These are phyloP conservation scores for Platyscapa corneri DNA, from an alignment of 1,140 invertebrate genomes.

Conservation along the genomic window DNA sequence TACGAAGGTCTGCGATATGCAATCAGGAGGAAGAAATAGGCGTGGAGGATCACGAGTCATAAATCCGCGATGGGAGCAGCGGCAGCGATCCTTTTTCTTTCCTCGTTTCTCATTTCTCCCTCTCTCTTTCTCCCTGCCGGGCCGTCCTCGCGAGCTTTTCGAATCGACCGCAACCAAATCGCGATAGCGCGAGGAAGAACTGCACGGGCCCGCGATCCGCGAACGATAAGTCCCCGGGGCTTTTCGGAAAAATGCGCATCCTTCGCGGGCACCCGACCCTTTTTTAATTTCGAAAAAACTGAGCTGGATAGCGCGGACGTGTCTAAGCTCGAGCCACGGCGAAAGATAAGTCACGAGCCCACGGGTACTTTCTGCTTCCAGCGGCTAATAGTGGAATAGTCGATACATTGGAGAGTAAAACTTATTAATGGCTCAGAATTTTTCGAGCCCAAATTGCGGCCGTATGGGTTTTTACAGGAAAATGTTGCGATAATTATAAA, in stretches of 20 bases:
- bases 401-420: not conserved
- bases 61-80: constrained; percentile 48
- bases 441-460: too few relatives aligned
- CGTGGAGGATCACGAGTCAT: constrained; percentile 51
- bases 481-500: too few relatives aligned
- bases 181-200: constrained; percentile 29
- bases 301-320: too few relatives aligned
- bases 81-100: constrained; percentile 35
- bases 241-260: not conserved
- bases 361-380: not conserved
- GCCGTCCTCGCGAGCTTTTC: constrained; percentile 7
- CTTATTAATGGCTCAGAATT: too few relatives aligned
- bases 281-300: not conserved
- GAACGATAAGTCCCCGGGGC: not conserved
- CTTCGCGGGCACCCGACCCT: not conserved
- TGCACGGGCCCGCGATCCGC: not conserved
- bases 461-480: not conserved
- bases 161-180: constrained; percentile 45
- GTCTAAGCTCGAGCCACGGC: not conserved
- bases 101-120: constrained; percentile 43
- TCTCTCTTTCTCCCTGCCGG: constrained; percentile 23
- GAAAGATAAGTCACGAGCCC: not conserved
- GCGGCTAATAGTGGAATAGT: not conserved
- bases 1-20: not conserved
- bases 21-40: constrained; percentile 34